These are phyloP conservation scores for Dilophus febrilis DNA, from an alignment of 2,888 invertebrate species.

Conservation along the genomic window DNA sequence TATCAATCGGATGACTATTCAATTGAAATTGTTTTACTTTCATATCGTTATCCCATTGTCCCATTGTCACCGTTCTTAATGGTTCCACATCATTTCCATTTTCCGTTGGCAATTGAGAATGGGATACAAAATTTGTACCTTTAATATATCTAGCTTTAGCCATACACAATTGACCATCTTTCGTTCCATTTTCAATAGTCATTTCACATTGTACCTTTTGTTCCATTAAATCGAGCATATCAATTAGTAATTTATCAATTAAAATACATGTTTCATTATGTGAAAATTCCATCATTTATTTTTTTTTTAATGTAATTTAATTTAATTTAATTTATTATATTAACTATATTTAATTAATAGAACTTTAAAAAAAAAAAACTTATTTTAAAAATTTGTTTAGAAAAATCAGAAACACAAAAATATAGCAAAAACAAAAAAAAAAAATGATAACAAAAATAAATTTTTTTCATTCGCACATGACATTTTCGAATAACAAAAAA, in stretches of 20 bases:
- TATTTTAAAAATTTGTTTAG: too few species aligned
- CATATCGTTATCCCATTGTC: constrained; percentile 28
- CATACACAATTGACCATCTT: constrained; percentile 52
- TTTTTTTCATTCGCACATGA: not conserved
- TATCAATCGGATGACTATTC: constrained; percentile 21
- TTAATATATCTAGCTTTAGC: constrained; percentile 66
- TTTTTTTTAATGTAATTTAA: too few species aligned
- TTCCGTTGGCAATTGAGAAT: constrained; percentile 47
- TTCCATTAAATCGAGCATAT: constrained; percentile 54
- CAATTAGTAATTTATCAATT: constrained; percentile 51
- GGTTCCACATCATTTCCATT: constrained; percentile 34
- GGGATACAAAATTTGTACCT: constrained; percentile 55
- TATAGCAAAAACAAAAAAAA: not conserved
- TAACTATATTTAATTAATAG: too few species aligned
- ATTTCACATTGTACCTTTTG: constrained; percentile 49
- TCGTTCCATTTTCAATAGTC: constrained; percentile 48
- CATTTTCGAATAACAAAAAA: too few species aligned
- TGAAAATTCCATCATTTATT: constrained; percentile 23
- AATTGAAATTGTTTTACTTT: constrained; percentile 20
- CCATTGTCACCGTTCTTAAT: constrained; percentile 21
- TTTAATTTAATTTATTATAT: too few species aligned
- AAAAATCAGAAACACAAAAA: too few species aligned
- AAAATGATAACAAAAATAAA: not conserved
- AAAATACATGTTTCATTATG: constrained; percentile 24
- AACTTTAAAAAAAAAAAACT: too few species aligned